A percentile compares a stretch with the other conserved stretches of the same genome.
Conservation (phyloP, 2,797 vertebrate species). For the Enteromius thamalakanensis region DNA sequence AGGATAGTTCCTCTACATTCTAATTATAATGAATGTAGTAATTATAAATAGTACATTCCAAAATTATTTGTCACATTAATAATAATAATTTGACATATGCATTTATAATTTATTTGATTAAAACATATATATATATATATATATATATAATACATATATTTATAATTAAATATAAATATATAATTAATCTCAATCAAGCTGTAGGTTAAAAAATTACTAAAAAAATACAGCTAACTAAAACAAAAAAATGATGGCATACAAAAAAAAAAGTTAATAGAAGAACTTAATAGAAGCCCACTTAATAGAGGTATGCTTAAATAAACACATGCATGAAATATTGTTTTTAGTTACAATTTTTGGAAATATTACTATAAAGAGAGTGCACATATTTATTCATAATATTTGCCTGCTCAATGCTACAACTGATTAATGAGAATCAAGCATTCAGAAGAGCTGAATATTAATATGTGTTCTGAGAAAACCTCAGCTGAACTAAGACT, state of each 20-base stretch:
- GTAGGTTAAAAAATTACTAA: too few species aligned
- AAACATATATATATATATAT: too few species aligned
- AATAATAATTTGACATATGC: too few species aligned
- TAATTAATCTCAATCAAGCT: too few species aligned
- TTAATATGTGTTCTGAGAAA: conserved; percentile 22
- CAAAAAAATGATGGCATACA: too few species aligned
- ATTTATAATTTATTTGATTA: too few species aligned
- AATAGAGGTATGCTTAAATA: not conserved
- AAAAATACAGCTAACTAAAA: too few species aligned
- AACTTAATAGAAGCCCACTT: not conserved
- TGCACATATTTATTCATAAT: not conserved
- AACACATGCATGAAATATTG: not conserved
- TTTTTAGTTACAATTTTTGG: not conserved
- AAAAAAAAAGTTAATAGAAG: too few species aligned
- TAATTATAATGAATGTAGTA: not conserved
- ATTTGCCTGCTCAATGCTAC: not conserved
- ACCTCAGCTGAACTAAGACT: conserved; percentile 35
- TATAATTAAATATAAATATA: too few species aligned
- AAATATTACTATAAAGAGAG: not conserved
- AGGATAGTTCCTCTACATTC: not conserved
- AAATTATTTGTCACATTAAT: too few species aligned
- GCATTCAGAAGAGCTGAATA: not conserved
- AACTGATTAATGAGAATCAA: not conserved
- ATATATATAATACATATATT: too few species aligned
- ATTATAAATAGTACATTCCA: not conserved